Base-by-base conservation (phyloP, 2,888 invertebrate species). In the Agriotes lineatus region DNA sequence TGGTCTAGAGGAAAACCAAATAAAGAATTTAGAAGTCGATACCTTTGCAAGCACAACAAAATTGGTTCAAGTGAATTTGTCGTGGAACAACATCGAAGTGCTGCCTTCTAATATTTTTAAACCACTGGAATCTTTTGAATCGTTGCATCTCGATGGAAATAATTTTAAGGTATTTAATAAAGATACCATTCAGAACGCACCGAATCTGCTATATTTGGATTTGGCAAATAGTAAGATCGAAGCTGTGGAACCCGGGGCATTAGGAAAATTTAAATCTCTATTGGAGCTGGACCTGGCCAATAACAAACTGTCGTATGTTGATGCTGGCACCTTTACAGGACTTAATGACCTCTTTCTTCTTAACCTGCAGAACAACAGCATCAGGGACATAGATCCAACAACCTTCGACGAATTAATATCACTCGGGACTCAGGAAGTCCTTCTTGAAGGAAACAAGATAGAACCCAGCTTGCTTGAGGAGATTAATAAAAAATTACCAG, bases 391-490 rank as follows among this genome's bases (percentile, higher is more conserved):
- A n/a, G 44, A 30, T 25, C 22, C 52, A 1, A 22, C 59, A 12
- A 30, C 42, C 0, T 69, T 69, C 14, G 37, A 54, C 35, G 20
- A 59, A 33, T 12, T 63, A 7, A n/a, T n/a, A n/a, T n/a, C n/a
- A n/a, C 30, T 44, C 12, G 18, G 35, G 14, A 44, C 64, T 35
- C 45, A 25, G 20, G 22, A 16, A 45, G 44, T 69, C 2, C 1
- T 2, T 14, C 19, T 69, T 12, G 64, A 64, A 16, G 60, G 64
- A 10, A 69, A 69, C 60, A 35, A 18, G 12, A n/a, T 69, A 2
- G n/a, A 54, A 5, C 33, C 52, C 2, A 37, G 20, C 10, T 10
- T 52, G 35, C 20, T 59, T 12, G 44, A 58, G 35, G n/a, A n/a
- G n/a, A n/a, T n/a, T n/a, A n/a, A n/a, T n/a, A n/a, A n/a, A n/a